Evolutionary conservation across 2,797 vertebrate species (phyloP).

Genomic region (Simalia tracyae): DNA sequence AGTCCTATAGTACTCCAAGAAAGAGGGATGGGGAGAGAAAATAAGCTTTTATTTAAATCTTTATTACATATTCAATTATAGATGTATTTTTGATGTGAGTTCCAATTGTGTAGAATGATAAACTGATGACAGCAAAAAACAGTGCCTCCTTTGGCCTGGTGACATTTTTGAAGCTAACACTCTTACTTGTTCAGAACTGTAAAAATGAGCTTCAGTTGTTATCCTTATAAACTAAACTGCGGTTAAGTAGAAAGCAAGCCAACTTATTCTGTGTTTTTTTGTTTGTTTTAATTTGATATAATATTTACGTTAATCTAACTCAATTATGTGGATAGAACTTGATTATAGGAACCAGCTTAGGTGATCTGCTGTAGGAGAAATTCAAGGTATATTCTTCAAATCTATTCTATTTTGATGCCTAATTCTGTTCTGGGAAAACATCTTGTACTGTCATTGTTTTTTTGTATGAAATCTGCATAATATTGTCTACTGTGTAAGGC

Average conservation of each 20-base stretch:
- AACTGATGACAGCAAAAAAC: constrained; percentile 66
- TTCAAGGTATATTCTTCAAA: constrained; percentile 88
- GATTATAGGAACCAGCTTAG: constrained; percentile 83
- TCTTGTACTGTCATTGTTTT: constrained; percentile 89
- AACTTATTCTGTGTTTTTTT: constrained; percentile 79
- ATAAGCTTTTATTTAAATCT: constrained; percentile 61
- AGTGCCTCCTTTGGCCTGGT: constrained; percentile 62
- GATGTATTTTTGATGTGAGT: constrained; percentile 68
- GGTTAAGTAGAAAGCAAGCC: constrained; percentile 85
- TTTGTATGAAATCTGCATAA: constrained; percentile 88
- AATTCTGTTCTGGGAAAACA: constrained; percentile 95
- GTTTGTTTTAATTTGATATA: constrained; percentile 63
- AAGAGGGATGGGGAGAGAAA: background rate
- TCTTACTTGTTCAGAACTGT: constrained; percentile 74
- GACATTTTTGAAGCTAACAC: constrained; percentile 68
- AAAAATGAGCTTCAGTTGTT: constrained; percentile 90
- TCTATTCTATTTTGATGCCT: constrained; percentile 93
- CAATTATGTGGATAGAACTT: constrained; percentile 84
- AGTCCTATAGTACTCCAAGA: constrained; percentile 58
- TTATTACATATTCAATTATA: constrained; percentile 65
- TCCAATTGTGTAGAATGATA: constrained; percentile 68
- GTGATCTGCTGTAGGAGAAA: constrained; percentile 94
- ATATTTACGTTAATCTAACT: constrained; percentile 86
- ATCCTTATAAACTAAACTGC: constrained; percentile 89
- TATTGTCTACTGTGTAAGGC: constrained; percentile 89